These are phyloP conservation scores for Gulo gulo DNA, from an alignment of 2,113 vertebrate species.

Conservation along the genomic window DNA sequence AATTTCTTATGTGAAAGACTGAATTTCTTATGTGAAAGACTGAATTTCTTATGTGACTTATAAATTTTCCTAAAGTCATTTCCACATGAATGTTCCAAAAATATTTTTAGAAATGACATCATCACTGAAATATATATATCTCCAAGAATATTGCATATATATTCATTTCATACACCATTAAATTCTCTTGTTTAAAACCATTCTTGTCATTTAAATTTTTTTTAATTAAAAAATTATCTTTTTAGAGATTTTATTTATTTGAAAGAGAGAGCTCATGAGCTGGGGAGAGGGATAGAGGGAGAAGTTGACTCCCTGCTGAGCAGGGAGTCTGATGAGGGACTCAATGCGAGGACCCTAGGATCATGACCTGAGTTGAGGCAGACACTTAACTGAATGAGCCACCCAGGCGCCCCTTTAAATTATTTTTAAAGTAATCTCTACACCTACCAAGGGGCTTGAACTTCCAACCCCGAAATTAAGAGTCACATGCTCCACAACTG, in stretches of 20 bases:
- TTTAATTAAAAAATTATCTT: not conserved
- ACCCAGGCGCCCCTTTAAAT: not conserved
- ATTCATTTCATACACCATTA: not conserved
- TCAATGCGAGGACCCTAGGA: not conserved
- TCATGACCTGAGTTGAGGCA: not conserved
- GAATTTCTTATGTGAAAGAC: not conserved
- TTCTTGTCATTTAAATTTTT: not conserved
- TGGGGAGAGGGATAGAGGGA: not conserved
- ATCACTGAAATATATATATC: not conserved
- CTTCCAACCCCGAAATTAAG: not conserved
- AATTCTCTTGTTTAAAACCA: not conserved
- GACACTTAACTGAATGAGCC: not conserved
- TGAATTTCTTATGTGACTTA: not conserved
- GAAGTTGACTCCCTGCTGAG: not conserved
- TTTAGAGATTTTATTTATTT: not conserved
- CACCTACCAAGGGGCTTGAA: not conserved
- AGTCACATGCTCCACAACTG: not conserved
- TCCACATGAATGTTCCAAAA: slow-evolving; percentile 1
- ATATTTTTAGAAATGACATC: not conserved
- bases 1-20: not conserved
- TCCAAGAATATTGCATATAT: not conserved
- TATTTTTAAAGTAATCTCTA: not conserved
- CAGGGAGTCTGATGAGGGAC: not conserved
- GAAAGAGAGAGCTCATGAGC: not conserved
- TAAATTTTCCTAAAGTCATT: not conserved